These are phyloP conservation scores for Hoplostethus atlanticus DNA, from an alignment of 2,797 vertebrate genomes.

Conservation along the genomic window DNA sequence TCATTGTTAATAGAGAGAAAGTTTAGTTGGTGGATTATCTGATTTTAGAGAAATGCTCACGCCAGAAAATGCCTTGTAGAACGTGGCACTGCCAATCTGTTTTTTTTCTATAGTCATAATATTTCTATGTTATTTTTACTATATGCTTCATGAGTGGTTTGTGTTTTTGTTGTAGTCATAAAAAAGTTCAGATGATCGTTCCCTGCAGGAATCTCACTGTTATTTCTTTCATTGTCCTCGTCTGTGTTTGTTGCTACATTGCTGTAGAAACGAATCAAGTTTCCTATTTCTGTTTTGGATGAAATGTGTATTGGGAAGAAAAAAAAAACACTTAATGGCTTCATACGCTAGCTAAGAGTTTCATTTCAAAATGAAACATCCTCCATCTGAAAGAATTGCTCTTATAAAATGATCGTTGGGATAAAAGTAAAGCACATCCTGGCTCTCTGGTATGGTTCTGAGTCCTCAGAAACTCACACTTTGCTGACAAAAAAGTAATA, in stretches of 20 bases:
- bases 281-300: slow-evolving; percentile 34
- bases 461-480: background rate
- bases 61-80: slow-evolving; percentile 95
- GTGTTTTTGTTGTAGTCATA: slow-evolving; percentile 1
- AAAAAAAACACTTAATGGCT: background rate
- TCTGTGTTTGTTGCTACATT: slow-evolving; percentile 11
- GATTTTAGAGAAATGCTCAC: slow-evolving; percentile 71
- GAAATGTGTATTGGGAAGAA: background rate
- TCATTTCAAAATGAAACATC: background rate
- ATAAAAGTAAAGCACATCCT: background rate
- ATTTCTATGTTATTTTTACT: slow-evolving; percentile 5
- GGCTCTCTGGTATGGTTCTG: background rate
- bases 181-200: slow-evolving; percentile 4
- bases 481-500: background rate
- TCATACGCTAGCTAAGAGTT: no score
- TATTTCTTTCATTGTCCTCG: slow-evolving; percentile 8
- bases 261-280: slow-evolving; percentile 28
- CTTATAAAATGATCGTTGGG: background rate
- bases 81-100: slow-evolving; percentile 92
- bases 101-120: slow-evolving; percentile 80
- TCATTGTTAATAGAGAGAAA: slow-evolving; percentile 39
- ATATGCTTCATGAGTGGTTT: slow-evolving; percentile 2
- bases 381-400: background rate
- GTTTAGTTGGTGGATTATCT: slow-evolving; percentile 5
- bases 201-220: slow-evolving; percentile 26